Evolutionary conservation across 2,797 vertebrate species (phyloP), one percentile per base, ranked within the genome.

Genomic region (Emydoidea blandingii): DNA sequence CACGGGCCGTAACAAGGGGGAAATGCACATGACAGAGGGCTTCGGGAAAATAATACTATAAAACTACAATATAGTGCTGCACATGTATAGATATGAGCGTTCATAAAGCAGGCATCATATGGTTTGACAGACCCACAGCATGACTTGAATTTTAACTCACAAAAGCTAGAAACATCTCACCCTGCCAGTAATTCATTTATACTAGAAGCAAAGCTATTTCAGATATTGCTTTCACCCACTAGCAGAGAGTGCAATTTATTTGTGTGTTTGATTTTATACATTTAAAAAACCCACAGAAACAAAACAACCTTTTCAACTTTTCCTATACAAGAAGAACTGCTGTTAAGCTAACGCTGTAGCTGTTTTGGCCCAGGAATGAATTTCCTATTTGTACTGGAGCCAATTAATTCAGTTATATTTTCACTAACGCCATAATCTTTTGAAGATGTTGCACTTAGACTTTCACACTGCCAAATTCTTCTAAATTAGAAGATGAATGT

Each of bases 381-480:
- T 89, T 94, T 93, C 49, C 93, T 95, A 91, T 92, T 95, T 94
- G 85, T 92, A 81, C 83, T 95, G 0, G 0, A 88, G 81, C 95
- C 95, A 96, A 41, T 92, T 96, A 18, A 87, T 95, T 94, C 94
- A 89, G 79, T 93, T 88, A 18, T 88, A 95, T 94, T 96, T 94
- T 96, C 81, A 76, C 62, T 86, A 86, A 94, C 93, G 49, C 86
- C 91, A 89, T 68, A 88, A 78, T 34, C 96, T 95, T 97, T 96
- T 96, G 97, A 97, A 95, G 94, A 96, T 92, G 87, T 89, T 96
- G 85, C 90, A 44, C 50, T 94, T 92, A 87, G 88, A 93, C 83
- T 97, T 96, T 92, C 85, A 95, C 79, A 83, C 92, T 92, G 91
- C 95, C 91, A 95, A 96, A 91, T 91, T 23, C 19, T 94, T 86